These are phyloP conservation scores for Archegozetes longisetosus DNA, from an alignment of 1,140 invertebrate species.

Conservation along the genomic window DNA sequence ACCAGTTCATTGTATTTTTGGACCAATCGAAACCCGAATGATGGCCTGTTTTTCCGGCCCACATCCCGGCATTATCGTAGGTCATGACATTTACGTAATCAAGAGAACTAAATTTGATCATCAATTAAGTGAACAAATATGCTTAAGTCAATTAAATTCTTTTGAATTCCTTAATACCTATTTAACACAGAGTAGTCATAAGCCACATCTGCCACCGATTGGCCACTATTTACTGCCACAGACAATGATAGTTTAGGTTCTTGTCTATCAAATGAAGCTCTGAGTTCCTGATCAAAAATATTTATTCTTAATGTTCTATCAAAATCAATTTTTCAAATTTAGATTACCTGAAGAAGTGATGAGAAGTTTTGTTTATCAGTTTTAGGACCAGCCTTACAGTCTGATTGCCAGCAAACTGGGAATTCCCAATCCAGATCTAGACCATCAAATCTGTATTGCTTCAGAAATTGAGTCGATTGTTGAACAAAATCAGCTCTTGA, in stretches of 20 bases:
- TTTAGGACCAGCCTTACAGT: too few species aligned
- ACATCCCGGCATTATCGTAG: not conserved
- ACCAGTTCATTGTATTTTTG: not conserved
- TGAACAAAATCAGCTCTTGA: too few species aligned
- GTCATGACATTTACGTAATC: not conserved
- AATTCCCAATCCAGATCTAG: too few species aligned
- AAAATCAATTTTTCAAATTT: too few species aligned
- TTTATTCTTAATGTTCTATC: too few species aligned
- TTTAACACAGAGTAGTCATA: not conserved
- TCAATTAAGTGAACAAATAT: not conserved
- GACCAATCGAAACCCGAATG: not conserved
- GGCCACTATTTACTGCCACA: not conserved
- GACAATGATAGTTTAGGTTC: not conserved
- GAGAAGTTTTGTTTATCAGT: too few species aligned
- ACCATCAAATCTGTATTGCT: too few species aligned
- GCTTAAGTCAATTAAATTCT: not conserved
- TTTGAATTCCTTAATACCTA: too few species aligned
- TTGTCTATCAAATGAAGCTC: not conserved
- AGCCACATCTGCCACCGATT: not conserved
- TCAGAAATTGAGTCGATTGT: too few species aligned
- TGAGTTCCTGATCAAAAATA: not conserved
- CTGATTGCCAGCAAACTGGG: too few species aligned
- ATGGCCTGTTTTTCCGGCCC: not conserved
- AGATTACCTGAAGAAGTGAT: too few species aligned
- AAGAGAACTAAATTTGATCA: not conserved